Conservation (phyloP, 2,113 vertebrate genomes). For the Meleagris gallopavo region DNA sequence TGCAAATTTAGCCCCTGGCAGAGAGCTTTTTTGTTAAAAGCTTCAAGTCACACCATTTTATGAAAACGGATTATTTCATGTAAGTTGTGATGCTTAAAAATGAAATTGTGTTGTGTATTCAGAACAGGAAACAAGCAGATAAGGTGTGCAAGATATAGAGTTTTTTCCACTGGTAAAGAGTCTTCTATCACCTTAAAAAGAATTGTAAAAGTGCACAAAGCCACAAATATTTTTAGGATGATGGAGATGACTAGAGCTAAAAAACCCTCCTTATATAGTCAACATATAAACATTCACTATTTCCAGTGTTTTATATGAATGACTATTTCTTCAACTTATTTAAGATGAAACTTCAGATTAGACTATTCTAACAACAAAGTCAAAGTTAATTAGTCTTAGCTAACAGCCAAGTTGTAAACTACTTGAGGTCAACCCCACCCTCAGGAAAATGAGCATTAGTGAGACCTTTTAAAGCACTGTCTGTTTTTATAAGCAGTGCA, state of each 20-base stretch:
- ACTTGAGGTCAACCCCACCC: conserved; percentile 78
- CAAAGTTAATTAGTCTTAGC: conserved; percentile 82
- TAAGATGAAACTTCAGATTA: conserved; percentile 77
- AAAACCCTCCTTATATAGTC: conserved; percentile 2
- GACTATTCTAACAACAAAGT: conserved; percentile 78
- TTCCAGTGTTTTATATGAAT: conserved; percentile 36
- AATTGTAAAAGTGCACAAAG: neutral
- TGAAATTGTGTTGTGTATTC: neutral
- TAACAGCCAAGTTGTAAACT: conserved; percentile 81
- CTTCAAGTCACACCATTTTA: conserved; percentile 4
- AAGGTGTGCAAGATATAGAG: neutral
- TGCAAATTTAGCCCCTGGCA: conserved; percentile 12
- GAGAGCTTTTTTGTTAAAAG: conserved; percentile 3
- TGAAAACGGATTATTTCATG: conserved; percentile 24
- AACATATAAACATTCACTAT: conserved; percentile 1
- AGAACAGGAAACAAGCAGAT: neutral
- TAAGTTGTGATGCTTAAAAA: neutral
- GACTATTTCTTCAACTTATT: conserved; percentile 63
- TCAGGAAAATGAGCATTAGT: conserved; percentile 81
- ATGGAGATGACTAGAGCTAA: neutral
- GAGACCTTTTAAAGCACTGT: conserved; percentile 83
- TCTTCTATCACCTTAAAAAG: conserved; percentile 9
- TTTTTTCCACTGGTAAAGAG: neutral
- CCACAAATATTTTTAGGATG: neutral
- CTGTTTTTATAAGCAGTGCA: conserved; percentile 88